Base-by-base conservation (phyloP, 2,797 vertebrate species). In the Crossoptilon crossoptilon region DNA sequence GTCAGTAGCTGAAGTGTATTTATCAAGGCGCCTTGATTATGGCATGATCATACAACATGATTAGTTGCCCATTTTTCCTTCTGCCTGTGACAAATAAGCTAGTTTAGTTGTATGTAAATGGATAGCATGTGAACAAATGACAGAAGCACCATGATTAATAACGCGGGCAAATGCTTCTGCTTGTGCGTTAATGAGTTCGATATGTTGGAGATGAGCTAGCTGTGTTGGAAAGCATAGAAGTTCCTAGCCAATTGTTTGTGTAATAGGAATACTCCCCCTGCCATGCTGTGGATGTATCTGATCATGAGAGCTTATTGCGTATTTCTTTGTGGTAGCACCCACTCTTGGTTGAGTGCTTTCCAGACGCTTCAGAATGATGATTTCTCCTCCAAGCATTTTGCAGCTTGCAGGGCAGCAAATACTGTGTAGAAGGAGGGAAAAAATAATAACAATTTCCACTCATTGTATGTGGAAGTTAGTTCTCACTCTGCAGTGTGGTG, bases 121-220 rank as follows among this genome's bases (percentile, higher is more conserved):
- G 63, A 35, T 49, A 88, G 33, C 55, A 43, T 84, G 14, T 64
- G 70, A 79, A 68, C 67, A 63, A 73, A 62, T 80, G 89, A 80
- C 59, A 92, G 86, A 71, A 90, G 26, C 68, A 72, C 59, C 39
- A 51, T 67, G 78, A 63, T 93, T 62, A 93, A 46, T 95, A 84
- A 56, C 74, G 33, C 10, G 75, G 55, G 17, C 24, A 88, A 90
- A 86, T 69, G 37, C 60, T 87, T 79, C 78, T 33, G 78, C 66
- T 80, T 86, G 14, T 63, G 9, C 33, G 11, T 70, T 68, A 73
- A 35, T 29, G 35, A 77, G 55, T 85, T 88, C 7, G 4, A 2
- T 72, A 49, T 76, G 70, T 46, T 91, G 66, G 68, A 80, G 66
- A 16, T 62, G 55, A 90, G 46, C 31, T 74, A 16, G 37, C 49